Evolutionary conservation across 2,888 invertebrate species (phyloP), one percentile per base, ranked within the genome.

Genomic region (Anthoptus insignis): DNA sequence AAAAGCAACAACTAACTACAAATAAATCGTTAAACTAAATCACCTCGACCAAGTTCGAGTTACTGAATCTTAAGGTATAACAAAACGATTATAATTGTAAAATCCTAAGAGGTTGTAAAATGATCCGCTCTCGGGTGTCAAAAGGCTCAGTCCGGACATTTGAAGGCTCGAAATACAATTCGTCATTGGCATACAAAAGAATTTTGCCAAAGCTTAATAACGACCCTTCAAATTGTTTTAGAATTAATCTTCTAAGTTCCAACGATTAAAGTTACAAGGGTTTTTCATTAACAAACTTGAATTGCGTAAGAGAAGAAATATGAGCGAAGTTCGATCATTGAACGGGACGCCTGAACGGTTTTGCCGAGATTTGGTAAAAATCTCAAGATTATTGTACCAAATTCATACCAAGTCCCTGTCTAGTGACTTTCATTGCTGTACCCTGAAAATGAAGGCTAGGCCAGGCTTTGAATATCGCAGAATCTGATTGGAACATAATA

Each of bases 231-330:
- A 82, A 84, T 81, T 82, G 80, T 83, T 83, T 80, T 78, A 79
- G 76, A 81, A 81, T 80, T 81, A 82, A 82, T 84, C 84, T 84
- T 78, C 80, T 77, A 79, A 81, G 80, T 82, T 80, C 81, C 81
- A 80, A 81, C 83, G 83, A 82, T 84, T 84, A 81, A 84, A 82
- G 82, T 86, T 82, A 83, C 83, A 84, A 84, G 80, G 83, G 81
- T 81, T 81, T 85, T 86, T 86, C 86, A 87, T 86, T 87, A 86
- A 79, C 81, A 81, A 87, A 88, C 84, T 88, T 84, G 82, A 82
- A 84, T 83, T 82, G 79, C 80, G 81, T 81, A 80, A 81, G 77
- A 80, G 81, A 83, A 87, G 87, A 87, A 87, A 87, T 87, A 87
- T 86, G 85, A 86, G 81, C 76, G 73, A 87, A 88, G 77, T 87